Evolutionary conservation across 2,113 vertebrate genomes (phyloP), one percentile per base, ranked within the genome.

Genomic region (Prionailurus bengalensis): DNA sequence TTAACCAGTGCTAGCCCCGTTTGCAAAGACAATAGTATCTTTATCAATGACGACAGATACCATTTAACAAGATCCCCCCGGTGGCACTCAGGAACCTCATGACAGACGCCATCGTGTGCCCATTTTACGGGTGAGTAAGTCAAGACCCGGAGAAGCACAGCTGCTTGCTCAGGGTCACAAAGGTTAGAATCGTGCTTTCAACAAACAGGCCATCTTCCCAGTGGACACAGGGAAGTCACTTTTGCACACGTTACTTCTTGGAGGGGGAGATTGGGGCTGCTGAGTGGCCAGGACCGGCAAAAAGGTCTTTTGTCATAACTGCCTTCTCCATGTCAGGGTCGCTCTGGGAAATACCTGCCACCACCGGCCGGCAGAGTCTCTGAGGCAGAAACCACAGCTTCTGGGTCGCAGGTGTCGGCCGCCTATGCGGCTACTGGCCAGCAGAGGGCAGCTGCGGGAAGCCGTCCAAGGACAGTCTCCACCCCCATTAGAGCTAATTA

Each of bases 371-470:
- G 13, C 17, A 1, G 0, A 12, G 10, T 31, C 39, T 78, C 66
- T 1, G n/a, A 12, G 5, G 5, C 1, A 4, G 8, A 33, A 48
- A 42, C 51, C 71, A 21, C 58, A 23, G 31, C 5, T 27, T n/a
- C 8, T 23, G 66, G 86, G 81, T 70, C 31, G 63, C 36, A 45
- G 68, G 78, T 91, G 97, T 70, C 88, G 83, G 29, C 11, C 68
- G 88, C 92, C 89, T 48, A 45, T 95, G 96, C 97, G 25, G 71
- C 92, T 63, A 15, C 61, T 21, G 15, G 95, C 99, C 99, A 99
- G 98, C 97, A 98, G 99, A 98, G 98, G 98, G 99, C 98, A 99
- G 98, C 98, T 90, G 76, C 89, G 96, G 97, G 98, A 98, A 99
- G 92, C 74, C 53, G 82, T 98, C 98, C 55, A n/a, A 91, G 15